A percentile compares a stretch with the other conserved stretches of the same genome.
phyloP scores from a whole-genome alignment of 2,113 vertebrate genomes.

The Capreolus pygargus region DNA sequence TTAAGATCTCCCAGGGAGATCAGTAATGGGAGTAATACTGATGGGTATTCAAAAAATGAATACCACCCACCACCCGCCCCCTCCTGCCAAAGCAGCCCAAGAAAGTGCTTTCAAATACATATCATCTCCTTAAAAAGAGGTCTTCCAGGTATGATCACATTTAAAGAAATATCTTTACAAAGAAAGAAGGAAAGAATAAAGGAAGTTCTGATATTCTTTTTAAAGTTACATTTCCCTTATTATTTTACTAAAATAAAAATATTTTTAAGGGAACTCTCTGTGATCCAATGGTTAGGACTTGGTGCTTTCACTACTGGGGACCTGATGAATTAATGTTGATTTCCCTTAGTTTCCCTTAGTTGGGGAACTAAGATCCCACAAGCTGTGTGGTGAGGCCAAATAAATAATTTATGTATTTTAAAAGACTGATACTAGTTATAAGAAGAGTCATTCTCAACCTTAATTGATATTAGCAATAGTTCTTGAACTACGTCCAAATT shows the following conservation, averaged over 20 bases:
- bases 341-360: not conserved
- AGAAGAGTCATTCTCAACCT: not conserved
- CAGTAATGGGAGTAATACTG: too few species aligned
- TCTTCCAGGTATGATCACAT: not conserved
- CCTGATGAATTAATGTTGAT: not conserved
- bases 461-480: not conserved
- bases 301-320: not conserved
- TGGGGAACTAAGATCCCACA: not conserved
- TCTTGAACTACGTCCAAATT: not conserved
- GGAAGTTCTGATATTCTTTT: not conserved
- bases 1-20: not conserved
- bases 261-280: not conserved
- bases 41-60: not conserved
- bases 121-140: not conserved
- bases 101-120: not conserved
- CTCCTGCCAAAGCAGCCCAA: not conserved
- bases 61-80: not conserved
- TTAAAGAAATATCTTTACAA: not conserved
- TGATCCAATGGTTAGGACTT: not conserved
- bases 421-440: not conserved
- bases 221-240: not conserved
- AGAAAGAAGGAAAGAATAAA: not conserved
- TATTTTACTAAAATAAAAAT: not conserved
- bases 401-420: not conserved
- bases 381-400: not conserved